Base-by-base conservation (phyloP, 2,113 vertebrate genomes). In the Podiceps cristatus region DNA sequence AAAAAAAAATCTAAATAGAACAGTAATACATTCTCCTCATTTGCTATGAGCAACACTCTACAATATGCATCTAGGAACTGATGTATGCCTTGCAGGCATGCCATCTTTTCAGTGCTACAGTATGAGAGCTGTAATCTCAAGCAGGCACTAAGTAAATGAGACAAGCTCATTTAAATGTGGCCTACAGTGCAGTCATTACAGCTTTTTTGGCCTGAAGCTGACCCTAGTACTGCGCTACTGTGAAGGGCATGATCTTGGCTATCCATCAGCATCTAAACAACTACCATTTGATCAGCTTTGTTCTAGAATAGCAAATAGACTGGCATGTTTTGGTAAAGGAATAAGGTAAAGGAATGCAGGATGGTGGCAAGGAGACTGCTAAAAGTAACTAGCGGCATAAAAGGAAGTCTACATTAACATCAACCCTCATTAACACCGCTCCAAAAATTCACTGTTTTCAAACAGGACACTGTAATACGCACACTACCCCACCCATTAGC, bases 141-240 rank as follows among this genome's bases (percentile, higher is more conserved):
- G 17, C 13, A 78, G 23, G 20, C 42, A 55, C 18, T 18, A 58
- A 69, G 31, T 23, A 94, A 96, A 86, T n/a, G 18, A 93, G 62
- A 66, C 28, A 66, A 80, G 7, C n/a, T 67, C n/a, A 81, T 67
- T 63, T 60, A 85, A 37, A 29, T 14, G 5, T 49, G 59, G 18
- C 20, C 44, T n/a, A 76, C 2, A 3, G n/a, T 64, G 33, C 67
- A 86, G 37, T 16, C n/a, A 92, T 59, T 78, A 42, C 20, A 85
- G 56, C 4, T 52, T 75, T 88, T 69, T 72, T 47, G 78, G 50
- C 31, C 52, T 67, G 69, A 49, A 87, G 16, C 24, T 67, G 37
- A 63, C 10, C 75, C 31, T 29, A 19, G 0, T 1, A 42, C 42
- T 2, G 0, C n/a, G 47, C 23, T 75, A 68, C 66, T 52, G 20